A percentile compares a stretch with the other conserved stretches of the same genome.
phyloP scores from a whole-genome alignment of 2,888 invertebrate species.

The Parnassius mnemosyne region DNA sequence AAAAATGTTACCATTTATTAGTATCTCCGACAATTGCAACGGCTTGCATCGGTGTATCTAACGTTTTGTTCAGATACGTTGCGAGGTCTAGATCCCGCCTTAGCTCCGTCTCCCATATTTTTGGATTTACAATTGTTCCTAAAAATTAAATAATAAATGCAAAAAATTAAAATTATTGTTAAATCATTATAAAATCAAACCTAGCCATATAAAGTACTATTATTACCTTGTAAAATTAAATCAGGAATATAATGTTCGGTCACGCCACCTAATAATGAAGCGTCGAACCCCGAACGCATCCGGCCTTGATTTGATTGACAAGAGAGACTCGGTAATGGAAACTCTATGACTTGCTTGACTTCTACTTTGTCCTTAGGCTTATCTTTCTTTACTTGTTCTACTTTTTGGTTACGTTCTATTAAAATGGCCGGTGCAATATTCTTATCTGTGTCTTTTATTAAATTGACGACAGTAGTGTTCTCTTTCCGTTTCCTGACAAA shows the following conservation, averaged over 20 bases:
- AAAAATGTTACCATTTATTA: constrained; percentile 82
- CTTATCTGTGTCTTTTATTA: constrained; percentile 29
- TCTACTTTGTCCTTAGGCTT: constrained; percentile 35
- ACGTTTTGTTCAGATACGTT: constrained; percentile 64
- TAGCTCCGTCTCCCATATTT: constrained; percentile 80
- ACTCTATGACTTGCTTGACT: constrained; percentile 75
- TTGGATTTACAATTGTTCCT: constrained; percentile 81
- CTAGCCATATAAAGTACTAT: neutral
- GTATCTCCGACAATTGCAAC: constrained; percentile 88
- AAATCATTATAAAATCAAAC: neutral
- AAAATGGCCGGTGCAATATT: constrained; percentile 21
- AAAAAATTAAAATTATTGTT: constrained; percentile 1
- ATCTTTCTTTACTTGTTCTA: constrained; percentile 29
- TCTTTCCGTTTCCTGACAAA: constrained; percentile 66
- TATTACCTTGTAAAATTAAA: constrained; percentile 86
- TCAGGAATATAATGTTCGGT: constrained; percentile 86
- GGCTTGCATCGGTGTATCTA: constrained; percentile 88
- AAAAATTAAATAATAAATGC: constrained; percentile 30
- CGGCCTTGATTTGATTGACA: constrained; percentile 24
- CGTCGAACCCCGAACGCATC: constrained; percentile 73
- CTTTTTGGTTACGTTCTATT: constrained; percentile 18
- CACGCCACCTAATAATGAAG: constrained; percentile 82
- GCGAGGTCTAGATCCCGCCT: constrained; percentile 63
- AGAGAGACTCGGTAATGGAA: constrained; percentile 74
- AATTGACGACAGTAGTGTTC: constrained; percentile 70